Percentiles rank a stretch among this genome's conserved stretches.
Conservation (phyloP, 2,888 invertebrate species). For the Frankliniella intonsa region DNA sequence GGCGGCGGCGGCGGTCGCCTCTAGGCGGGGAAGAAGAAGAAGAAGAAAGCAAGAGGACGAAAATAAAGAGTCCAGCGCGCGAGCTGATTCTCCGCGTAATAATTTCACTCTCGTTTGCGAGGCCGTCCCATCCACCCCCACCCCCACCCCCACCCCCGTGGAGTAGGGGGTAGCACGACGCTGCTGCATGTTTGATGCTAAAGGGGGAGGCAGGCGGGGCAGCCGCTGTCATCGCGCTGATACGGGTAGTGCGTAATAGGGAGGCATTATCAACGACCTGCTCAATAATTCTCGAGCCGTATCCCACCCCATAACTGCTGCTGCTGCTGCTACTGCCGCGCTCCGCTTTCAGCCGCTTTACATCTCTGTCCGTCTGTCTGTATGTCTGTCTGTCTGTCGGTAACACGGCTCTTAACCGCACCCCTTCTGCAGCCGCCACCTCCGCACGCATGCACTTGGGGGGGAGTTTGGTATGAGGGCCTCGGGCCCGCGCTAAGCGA, state of each 20-base stretch:
- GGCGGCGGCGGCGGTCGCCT: too few species aligned
- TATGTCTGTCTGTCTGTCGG: not conserved
- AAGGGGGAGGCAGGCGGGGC: not conserved
- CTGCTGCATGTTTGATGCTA: too few species aligned
- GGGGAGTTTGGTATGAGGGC: too few species aligned
- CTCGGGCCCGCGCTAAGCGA: too few species aligned
- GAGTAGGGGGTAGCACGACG: too few species aligned
- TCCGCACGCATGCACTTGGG: not conserved
- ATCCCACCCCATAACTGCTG: not conserved
- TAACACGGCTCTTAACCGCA: not conserved
- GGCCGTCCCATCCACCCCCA: not conserved
- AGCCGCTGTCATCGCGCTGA: slow-evolving; percentile 3
- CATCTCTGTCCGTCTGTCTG: not conserved
- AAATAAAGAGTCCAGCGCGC: not conserved
- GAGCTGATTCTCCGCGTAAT: not conserved
- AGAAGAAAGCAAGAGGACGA: not conserved
- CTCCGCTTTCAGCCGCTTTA: not conserved
- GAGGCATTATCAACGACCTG: not conserved
- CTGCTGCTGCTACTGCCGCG: not conserved
- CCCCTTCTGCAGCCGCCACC: not conserved
- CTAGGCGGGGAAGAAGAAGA: not conserved
- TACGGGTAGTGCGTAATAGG: slow-evolving; percentile 24
- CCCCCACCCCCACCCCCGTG: not conserved
- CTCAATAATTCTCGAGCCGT: slow-evolving; percentile 6
- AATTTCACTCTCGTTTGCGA: not conserved